A percentile compares a stretch with the other conserved stretches of the same genome.
These are phyloP conservation scores for Lordiphosa collinella DNA, from an alignment of 1,140 invertebrate genomes.

Conservation along the genomic window DNA sequence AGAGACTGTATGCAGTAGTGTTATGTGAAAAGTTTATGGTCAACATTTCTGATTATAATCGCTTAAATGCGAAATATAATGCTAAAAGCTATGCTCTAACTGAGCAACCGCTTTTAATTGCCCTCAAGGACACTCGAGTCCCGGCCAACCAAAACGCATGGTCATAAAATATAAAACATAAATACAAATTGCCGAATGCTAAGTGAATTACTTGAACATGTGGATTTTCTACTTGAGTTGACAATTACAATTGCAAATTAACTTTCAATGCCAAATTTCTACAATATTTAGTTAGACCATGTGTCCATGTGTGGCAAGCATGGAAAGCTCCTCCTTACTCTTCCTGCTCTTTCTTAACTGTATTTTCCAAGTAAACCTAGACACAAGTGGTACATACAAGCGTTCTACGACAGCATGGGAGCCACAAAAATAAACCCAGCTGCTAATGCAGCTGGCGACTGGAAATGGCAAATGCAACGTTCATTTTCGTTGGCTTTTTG, in stretches of 20 bases:
- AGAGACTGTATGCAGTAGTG: conserved; percentile 24
- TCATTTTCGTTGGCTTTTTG: conserved; percentile 14
- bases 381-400: neutral
- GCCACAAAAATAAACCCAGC: conserved; percentile 64
- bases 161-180: conserved; percentile 3
- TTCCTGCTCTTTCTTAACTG: conserved; percentile 21
- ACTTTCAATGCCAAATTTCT: conserved; percentile 33
- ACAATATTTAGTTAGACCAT: conserved; percentile 7
- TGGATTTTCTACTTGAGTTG: conserved; percentile 37
- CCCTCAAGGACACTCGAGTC: conserved; percentile 16
- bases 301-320: conserved; percentile 30
- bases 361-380: conserved; percentile 14
- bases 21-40: conserved; percentile 32
- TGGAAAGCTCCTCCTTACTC: conserved; percentile 4
- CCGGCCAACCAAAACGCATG: conserved; percentile 15
- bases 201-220: conserved; percentile 32
- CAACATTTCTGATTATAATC: conserved; percentile 44
- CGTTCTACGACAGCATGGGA: conserved; percentile 32
- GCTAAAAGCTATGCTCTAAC: conserved; percentile 19
- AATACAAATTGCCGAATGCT: conserved; percentile 21
- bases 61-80: conserved; percentile 28
- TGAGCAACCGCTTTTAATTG: conserved; percentile 51
- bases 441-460: conserved; percentile 24
- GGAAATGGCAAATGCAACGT: conserved; percentile 39
- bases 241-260: conserved; percentile 73